A percentile compares a stretch with the other conserved stretches of the same genome.
Evolutionary conservation across 2,888 invertebrate genomes (phyloP).

Genomic region (Drosophila meridionalis): DNA sequence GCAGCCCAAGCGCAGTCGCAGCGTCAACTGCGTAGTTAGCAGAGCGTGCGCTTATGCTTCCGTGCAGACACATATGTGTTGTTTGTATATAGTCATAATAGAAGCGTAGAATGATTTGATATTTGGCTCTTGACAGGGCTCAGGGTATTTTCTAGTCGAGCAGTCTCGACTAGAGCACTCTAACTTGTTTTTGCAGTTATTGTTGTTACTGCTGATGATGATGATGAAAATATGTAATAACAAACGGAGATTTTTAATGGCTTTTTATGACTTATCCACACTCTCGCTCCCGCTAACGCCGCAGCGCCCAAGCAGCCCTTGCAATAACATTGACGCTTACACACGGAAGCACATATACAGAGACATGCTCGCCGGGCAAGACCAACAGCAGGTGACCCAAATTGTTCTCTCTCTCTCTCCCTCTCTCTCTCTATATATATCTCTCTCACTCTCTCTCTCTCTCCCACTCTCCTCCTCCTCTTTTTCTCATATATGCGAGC

Average conservation of each 20-base stretch:
- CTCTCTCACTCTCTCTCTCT: too few species aligned
- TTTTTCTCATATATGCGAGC: too few species aligned
- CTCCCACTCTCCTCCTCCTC: too few species aligned
- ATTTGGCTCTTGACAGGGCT: too few species aligned
- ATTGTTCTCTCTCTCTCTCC: background rate
- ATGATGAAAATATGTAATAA: slow-evolving; percentile 70
- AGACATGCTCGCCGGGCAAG: slow-evolving; percentile 45
- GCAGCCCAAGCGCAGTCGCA: too few species aligned
- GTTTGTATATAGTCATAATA: too few species aligned
- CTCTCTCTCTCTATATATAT: background rate
- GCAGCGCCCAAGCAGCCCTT: background rate
- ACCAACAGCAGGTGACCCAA: slow-evolving; percentile 31
- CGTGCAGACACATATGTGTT: too few species aligned
- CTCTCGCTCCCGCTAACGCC: slow-evolving; percentile 29
- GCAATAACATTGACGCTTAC: slow-evolving; percentile 1
- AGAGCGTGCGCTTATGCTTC: too few species aligned
- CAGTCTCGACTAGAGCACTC: too few species aligned
- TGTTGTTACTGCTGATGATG: slow-evolving; percentile 30
- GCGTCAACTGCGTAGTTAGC: too few species aligned
- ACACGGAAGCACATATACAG: slow-evolving; percentile 12
- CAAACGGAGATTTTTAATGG: slow-evolving; percentile 70
- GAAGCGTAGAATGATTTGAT: too few species aligned
- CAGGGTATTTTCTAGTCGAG: too few species aligned
- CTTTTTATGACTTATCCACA: slow-evolving; percentile 65
- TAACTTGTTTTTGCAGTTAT: background rate